Conservation (phyloP, 1,140 invertebrate species). For the Paracyclopina nana region DNA sequence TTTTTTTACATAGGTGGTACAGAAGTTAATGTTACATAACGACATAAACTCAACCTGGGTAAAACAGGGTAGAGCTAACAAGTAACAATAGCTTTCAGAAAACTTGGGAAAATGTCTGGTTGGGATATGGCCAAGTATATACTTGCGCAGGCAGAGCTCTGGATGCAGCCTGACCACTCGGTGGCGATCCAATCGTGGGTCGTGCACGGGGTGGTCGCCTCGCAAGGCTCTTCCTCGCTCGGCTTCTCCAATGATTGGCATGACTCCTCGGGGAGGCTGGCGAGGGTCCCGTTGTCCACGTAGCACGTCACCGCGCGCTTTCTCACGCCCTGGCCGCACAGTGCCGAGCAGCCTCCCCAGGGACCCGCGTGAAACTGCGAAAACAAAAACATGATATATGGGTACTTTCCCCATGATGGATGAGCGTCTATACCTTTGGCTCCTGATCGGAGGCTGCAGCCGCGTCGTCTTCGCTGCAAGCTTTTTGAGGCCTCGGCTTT, state of each 20-base stretch:
- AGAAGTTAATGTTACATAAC: no score
- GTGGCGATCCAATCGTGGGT: slow-evolving; percentile 9
- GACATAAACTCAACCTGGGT: no score
- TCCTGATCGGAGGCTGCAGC: neutral
- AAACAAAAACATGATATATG: neutral
- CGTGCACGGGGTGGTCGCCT: slow-evolving; percentile 1
- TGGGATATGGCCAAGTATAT: no score
- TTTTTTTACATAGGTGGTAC: no score
- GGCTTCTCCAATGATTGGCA: slow-evolving; percentile 4
- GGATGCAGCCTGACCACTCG: neutral
- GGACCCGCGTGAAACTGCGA: slow-evolving; percentile 14
- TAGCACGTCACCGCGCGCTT: slow-evolving; percentile 27
- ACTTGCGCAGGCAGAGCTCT: no score
- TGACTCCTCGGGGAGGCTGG: slow-evolving; percentile 6
- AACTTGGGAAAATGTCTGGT: no score
- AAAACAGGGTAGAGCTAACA: no score
- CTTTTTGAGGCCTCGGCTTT: slow-evolving; percentile 4
- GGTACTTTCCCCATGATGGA: no score
- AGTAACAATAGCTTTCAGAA: no score
- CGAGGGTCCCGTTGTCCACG: neutral
- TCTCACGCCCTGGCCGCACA: slow-evolving; percentile 23
- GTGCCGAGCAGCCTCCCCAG: slow-evolving; percentile 5
- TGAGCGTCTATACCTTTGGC: no score
- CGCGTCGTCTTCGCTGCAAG: slow-evolving; percentile 19
- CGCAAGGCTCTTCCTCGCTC: slow-evolving; percentile 6